Base-by-base conservation (phyloP, 2,888 invertebrate species). In the Oscheius onirici region DNA sequence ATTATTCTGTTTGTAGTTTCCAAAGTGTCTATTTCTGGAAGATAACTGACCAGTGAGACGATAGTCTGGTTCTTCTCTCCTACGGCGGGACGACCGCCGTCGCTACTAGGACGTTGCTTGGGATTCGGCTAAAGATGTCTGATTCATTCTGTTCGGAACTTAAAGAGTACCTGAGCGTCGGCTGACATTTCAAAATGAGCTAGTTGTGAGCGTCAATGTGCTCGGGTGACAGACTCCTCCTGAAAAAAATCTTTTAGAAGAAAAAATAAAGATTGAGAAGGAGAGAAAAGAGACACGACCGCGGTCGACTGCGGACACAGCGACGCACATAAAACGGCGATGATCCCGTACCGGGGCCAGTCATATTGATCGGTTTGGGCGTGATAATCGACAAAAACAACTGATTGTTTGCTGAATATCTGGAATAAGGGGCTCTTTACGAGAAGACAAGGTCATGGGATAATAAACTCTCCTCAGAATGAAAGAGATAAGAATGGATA, bases 181-280 rank as follows among this genome's bases (percentile, higher is more conserved):
- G 75, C 77, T 67, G 79, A 77, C 79, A 79, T 79, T 49, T 51
- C 52, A 54, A 69, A 60, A 49, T 40, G 54, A 40, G 44, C 44
- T 44, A 57, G 40, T 58, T 49, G 69, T 58, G 28, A 51, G 58
- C 60, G 49, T 24, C 51, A 52, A 57, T 43, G 41, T 58, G 78
- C 76, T 75, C 74, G 76, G 78, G 74, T 78, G 78, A 75, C 78
- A 78, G 78, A 78, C 78, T 78, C 78, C 78, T 72, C 78, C 78
- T 78, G 49, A 43, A 71, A 66, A 22, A 51, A 3, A 2, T 20
- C n/a, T 63, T 26, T 22, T 15, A 26, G 2, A 49, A 26, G n/a
- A 49, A 49, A 49, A 34, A 34, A 46, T 20, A 17, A 11, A 49
- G 13, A 17, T 22, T 22, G 20, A 49, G 20, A 44, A 49, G 20